Base-by-base conservation (phyloP, 2,113 vertebrate genomes). In the Etheostoma cragini region DNA sequence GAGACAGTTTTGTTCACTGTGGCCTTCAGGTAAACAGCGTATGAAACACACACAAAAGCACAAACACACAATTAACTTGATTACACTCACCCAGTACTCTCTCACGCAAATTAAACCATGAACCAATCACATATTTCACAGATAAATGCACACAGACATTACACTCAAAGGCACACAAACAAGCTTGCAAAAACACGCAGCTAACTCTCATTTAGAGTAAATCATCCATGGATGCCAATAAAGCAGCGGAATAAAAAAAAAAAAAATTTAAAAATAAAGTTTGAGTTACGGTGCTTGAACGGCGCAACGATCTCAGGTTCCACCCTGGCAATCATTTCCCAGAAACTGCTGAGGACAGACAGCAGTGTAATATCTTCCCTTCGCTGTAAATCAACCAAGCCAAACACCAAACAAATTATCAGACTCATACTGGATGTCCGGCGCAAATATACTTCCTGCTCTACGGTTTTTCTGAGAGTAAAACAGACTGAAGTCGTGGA, bases 171-270 rank as follows among this genome's bases (percentile, higher is more conserved):
- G 26, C 52, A 16, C 75, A 53, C 62, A 81, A 50, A 42, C 38
- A 63, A 61, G 46, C 15, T 19, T 17, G 14, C 53, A 35, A 72
- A 42, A 50, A 62, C 33, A 56, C 66, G 78, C 81, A 56, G 30
- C 66, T 46, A 22, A 62, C 78, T 77, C 71, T 60, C 70, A 80
- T 88, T 89, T 60, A 70, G 33, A 87, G 65, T 87, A 86, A 89
- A 91, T 90, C 89, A 90, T 61, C 82, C 66, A 47, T 47, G 54
- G 80, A 60, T 76, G 84, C 33, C 88, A 83, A 91, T 72, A 70
- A 45, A 24, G 70, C 65, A 79, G 70, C 68, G 63, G 76, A 76
- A 83, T 62, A 74, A 65, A 87, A 87, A 49, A 87, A 38, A 0
- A 10, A 42, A 11, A 68, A 87, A 87, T 3, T 3, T 4, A 30